A percentile compares a stretch with the other conserved stretches of the same genome.
phyloP scores from a whole-genome alignment of 2,797 vertebrate genomes.

The Lepilemur septentrionalis region DNA sequence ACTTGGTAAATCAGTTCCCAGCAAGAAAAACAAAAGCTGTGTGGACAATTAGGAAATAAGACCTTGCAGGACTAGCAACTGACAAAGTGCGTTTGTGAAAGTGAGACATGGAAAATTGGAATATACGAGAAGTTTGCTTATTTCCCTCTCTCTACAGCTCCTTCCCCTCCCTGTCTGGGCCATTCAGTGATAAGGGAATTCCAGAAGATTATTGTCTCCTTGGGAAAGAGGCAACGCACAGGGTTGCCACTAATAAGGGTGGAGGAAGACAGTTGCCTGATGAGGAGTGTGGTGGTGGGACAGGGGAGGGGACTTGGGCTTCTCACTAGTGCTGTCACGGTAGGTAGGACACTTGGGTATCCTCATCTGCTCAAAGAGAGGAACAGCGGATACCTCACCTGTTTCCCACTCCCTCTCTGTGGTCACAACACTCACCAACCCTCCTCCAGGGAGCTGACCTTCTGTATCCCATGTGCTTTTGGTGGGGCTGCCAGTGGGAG shows the following conservation, averaged over 20 bases:
- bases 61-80: background rate
- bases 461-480: background rate
- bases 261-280: background rate
- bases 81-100: background rate
- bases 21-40: background rate
- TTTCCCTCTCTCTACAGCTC: background rate
- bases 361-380: background rate
- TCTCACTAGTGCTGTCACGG: background rate
- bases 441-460: background rate
- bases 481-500: background rate
- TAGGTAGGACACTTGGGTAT: background rate
- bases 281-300: no score
- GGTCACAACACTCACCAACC: background rate
- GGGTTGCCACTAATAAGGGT: no score
- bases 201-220: background rate
- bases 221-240: background rate
- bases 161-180: background rate
- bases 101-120: background rate
- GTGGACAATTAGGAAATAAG: background rate
- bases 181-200: background rate
- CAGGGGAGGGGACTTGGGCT: background rate
- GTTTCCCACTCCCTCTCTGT: rapidly evolving
- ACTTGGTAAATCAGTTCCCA: background rate
- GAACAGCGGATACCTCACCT: no score
- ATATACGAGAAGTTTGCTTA: background rate